phyloP scores from a whole-genome alignment of 2,797 vertebrate species.

The Paramormyrops hopkinsi region DNA sequence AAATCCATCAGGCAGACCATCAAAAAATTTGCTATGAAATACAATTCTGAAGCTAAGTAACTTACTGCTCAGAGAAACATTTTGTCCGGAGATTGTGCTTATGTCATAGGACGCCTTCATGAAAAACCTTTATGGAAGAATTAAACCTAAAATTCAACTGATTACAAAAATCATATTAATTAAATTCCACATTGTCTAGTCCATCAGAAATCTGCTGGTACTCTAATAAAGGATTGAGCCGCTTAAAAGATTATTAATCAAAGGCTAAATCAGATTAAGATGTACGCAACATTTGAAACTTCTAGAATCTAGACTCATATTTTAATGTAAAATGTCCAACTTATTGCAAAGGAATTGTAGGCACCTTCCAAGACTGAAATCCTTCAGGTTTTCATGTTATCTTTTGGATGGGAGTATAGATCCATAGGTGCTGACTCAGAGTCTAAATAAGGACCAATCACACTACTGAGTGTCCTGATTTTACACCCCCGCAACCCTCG shows the following conservation, averaged over 20 bases:
- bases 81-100: neutral
- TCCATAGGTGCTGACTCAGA: neutral
- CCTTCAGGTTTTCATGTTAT: neutral
- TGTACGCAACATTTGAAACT: neutral
- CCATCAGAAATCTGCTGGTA: neutral
- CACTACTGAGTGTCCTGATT: neutral
- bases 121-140: neutral
- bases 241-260: neutral
- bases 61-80: neutral
- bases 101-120: neutral
- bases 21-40: neutral
- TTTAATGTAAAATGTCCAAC: neutral
- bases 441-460: neutral
- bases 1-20: neutral
- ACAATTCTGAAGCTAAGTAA: neutral
- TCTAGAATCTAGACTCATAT: neutral
- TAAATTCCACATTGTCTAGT: neutral
- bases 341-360: neutral
- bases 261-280: neutral
- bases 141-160: neutral
- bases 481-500: neutral
- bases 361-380: neutral
- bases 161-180: conserved; percentile 10
- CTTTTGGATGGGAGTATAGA: neutral
- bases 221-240: neutral